Evolutionary conservation across 2,113 vertebrate genomes (phyloP), one percentile per base, ranked within the genome.

Genomic region (Urocitellus parryii): DNA sequence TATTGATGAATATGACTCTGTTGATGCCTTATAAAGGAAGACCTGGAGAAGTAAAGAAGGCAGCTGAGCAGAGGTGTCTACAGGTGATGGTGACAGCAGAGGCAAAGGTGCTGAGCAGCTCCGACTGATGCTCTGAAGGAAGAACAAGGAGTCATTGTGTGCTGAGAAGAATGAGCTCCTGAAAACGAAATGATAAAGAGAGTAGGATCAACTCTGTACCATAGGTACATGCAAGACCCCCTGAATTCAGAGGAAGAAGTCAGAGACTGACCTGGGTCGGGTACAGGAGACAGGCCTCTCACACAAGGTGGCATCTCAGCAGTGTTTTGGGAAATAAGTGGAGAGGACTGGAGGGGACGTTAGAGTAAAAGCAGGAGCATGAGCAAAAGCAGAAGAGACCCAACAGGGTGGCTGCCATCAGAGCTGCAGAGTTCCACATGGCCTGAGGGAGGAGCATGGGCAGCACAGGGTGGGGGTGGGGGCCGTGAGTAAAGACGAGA

Each of bases 1-100:
- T n/a, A 25, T 18, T 0, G 0, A 29, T 1, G 13, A 42, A 67
- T 27, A n/a, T 8, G 42, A 53, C 24, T 81, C 67, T 17, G 0
- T n/a, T 1, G 0, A 37, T 22, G 4, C 27, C 73, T 90, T 77
- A 51, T 53, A 67, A 56, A 70, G 77, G 37, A 85, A 77, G 73
- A 85, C 5, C 48, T 48, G 8, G 45, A 45, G 78, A 11, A 84
- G 2, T 12, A 1, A 79, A 45, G 18, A 37, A 87, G n/a, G 20
- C 58, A 65, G n/a, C 42, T 11, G 8, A 12, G 14, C 4, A 32
- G 45, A 48, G 32, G 80, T 37, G 56, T 34, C 42, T 78, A 32
- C 9, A 16, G 25, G 25, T 25, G 11, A 51, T 11, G 24, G 81
- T 58, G 73, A 61, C 5, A 45, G 24, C 42, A 93, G 18, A 42